phyloP scores from a whole-genome alignment of 1,140 invertebrate genomes.

The Atopsyche davidsoni region DNA sequence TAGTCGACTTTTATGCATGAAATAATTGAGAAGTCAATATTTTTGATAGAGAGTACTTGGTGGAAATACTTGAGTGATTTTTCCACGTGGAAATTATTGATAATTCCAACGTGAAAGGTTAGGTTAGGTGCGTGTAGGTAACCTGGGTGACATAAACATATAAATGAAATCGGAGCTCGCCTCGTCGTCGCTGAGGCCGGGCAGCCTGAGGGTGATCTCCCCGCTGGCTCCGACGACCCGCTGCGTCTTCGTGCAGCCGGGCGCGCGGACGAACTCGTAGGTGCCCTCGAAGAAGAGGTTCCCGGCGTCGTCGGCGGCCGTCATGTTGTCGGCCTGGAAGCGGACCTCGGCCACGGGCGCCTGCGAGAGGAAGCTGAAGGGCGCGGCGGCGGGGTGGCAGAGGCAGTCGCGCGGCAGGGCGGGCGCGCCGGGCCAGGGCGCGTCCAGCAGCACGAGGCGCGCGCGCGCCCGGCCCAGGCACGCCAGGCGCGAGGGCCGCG shows the following conservation, averaged over 20 bases:
- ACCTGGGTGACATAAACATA: too few species aligned
- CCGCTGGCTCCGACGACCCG: constrained; percentile 69
- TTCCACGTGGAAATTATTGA: too few species aligned
- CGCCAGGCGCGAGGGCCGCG: constrained; percentile 63
- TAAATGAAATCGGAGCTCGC: too few species aligned
- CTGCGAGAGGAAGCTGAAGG: constrained; percentile 71
- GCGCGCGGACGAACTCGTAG: constrained; percentile 71
- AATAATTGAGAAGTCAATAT: too few species aligned
- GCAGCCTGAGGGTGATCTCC: constrained; percentile 58
- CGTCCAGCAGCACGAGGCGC: constrained; percentile 59
- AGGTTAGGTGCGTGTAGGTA: too few species aligned
- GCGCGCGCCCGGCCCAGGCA: constrained; percentile 59
- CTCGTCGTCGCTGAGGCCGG: constrained; percentile 55
- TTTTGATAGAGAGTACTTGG: too few species aligned
- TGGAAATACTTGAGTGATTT: too few species aligned
- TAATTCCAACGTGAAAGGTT: too few species aligned
- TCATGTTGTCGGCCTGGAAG: constrained; percentile 76
- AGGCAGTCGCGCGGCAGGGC: constrained; percentile 58
- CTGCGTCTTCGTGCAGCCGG: constrained; percentile 59
- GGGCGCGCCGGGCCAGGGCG: constrained; percentile 62
- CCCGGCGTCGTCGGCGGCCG: constrained; percentile 73
- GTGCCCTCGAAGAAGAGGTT: constrained; percentile 77
- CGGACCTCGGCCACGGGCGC: constrained; percentile 72
- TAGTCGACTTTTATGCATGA: too few species aligned
- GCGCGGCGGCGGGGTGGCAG: constrained; percentile 45